phyloP scores from a whole-genome alignment of 2,113 vertebrate species.

The Seriola rivoliana region DNA sequence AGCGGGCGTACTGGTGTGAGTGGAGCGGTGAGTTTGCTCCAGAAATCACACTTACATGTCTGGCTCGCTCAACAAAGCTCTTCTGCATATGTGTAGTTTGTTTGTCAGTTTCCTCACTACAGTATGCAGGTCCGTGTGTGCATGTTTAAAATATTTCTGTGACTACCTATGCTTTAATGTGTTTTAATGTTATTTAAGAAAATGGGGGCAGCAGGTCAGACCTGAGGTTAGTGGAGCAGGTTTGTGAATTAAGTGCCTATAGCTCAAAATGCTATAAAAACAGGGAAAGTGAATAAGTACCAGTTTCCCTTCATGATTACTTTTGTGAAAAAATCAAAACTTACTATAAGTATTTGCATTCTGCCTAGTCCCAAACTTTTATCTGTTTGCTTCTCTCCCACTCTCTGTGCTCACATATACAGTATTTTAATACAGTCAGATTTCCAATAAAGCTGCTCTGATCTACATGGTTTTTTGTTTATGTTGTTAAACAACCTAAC shows the following conservation, averaged over 20 bases:
- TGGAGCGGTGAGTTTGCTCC: conserved; percentile 44
- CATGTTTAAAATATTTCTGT: neutral
- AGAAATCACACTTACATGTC: conserved; percentile 74
- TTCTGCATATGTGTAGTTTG: conserved; percentile 30
- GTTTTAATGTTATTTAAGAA: conserved; percentile 20
- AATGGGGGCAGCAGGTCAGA: neutral
- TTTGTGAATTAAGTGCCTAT: neutral
- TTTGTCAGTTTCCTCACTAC: conserved; percentile 27
- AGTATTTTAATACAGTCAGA: neutral
- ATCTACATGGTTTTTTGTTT: too few species aligned
- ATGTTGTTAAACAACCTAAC: too few species aligned
- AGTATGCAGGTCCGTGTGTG: conserved; percentile 3
- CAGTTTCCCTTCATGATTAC: neutral
- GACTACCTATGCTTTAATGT: neutral
- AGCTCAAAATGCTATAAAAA: neutral
- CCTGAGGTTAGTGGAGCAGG: neutral
- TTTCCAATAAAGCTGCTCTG: too few species aligned
- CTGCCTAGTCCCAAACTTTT: too few species aligned
- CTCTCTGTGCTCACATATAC: too few species aligned
- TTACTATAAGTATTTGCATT: too few species aligned
- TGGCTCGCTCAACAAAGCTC: conserved; percentile 43
- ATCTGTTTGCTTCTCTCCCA: too few species aligned
- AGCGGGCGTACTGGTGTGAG: conserved; percentile 44
- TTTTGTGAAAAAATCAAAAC: neutral
- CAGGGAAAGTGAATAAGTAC: neutral